Evolutionary conservation across 30 jellyfish, hydroid and myxozoan species (phyloP), one percentile per base, ranked within the genome.

Genomic region (Catostylus mosaicus): DNA sequence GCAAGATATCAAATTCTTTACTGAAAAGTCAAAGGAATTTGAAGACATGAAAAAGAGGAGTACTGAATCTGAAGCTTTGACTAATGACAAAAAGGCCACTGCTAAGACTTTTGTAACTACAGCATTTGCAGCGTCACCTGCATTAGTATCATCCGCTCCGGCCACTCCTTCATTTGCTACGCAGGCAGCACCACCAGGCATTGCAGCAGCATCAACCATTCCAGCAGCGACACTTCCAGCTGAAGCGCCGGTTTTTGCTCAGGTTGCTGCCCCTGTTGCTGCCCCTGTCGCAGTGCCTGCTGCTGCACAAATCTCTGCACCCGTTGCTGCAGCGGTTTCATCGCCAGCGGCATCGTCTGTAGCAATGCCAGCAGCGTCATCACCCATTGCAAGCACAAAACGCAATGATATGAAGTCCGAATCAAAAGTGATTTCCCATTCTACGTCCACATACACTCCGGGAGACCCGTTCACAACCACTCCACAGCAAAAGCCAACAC

Each of bases 41-140:
- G 96, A 86, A 57, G 96, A 86, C 67, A 86, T 86, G 96, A 76
- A 77, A 30, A 66, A 82, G 69, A 64, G 88, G 61, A 86, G 96
- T 33, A 60, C 88, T 4, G 96, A 86, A 18, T 54, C 50, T 14
- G 89, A 75, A 0, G 75, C 45, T 29, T 37, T 46, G 6, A 73
- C 40, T 19, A 32, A 34, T 23, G 36, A 40, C 9, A 52, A 57
- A 31, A 10, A 18, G 11, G 56, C 11, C 1, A 27, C 84, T 16
- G 76, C 76, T 6, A 27, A 64, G 22, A 30, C 67, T 46, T 48
- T 33, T 16, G 71, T 20, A 24, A 29, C 14, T 19, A 72, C n/a
- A n/a, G 34, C 56, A 59, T 6, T 16, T 16, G 40, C 3, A 24
- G n/a, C 71, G 19, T 11, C 29, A 52, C 19, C 30, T 8, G 12